Conservation (phyloP, 2,113 vertebrate genomes). For the Solea senegalensis region DNA sequence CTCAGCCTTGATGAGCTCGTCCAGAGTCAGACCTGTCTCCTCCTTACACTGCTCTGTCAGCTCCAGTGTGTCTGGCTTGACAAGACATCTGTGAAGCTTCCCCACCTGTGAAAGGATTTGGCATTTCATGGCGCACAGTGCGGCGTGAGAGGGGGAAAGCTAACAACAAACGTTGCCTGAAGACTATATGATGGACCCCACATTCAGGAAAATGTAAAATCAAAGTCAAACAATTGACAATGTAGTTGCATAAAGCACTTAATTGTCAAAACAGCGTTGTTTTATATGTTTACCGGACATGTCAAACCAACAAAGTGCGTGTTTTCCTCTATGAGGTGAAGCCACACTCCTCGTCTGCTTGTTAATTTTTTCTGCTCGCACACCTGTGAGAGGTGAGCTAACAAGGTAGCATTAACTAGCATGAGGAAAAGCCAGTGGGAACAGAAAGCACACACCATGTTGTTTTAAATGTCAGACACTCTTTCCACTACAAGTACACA, state of each 20-base stretch:
- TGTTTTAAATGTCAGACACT: slow-evolving; percentile 74
- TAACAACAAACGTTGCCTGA: neutral
- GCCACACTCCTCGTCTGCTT: slow-evolving; percentile 7
- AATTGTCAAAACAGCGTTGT: slow-evolving; percentile 64
- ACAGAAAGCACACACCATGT: slow-evolving; percentile 73
- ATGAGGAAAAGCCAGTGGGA: neutral
- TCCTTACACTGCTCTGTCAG: slow-evolving; percentile 90
- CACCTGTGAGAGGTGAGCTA: slow-evolving; percentile 66
- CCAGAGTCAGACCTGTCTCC: slow-evolving; percentile 86
- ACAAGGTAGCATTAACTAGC: slow-evolving; percentile 36
- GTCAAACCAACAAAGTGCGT: slow-evolving; percentile 75
- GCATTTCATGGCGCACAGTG: slow-evolving; percentile 51
- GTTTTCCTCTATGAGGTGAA: slow-evolving; percentile 11
- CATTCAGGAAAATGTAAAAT: slow-evolving; percentile 39
- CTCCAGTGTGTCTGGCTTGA: slow-evolving; percentile 90
- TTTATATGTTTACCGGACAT: slow-evolving; percentile 60
- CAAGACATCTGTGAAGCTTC: slow-evolving; percentile 89
- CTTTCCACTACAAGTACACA: slow-evolving; percentile 55
- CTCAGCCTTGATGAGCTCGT: slow-evolving; percentile 88
- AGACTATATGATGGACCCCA: neutral
- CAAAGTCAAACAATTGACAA: slow-evolving; percentile 64
- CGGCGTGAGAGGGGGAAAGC: neutral
- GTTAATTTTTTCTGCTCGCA: slow-evolving; percentile 21
- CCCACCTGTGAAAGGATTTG: slow-evolving; percentile 86
- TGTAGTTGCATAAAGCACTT: slow-evolving; percentile 63